Conservation (phyloP, 2,888 invertebrate species). For the Disparrhopalites patrizii region DNA sequence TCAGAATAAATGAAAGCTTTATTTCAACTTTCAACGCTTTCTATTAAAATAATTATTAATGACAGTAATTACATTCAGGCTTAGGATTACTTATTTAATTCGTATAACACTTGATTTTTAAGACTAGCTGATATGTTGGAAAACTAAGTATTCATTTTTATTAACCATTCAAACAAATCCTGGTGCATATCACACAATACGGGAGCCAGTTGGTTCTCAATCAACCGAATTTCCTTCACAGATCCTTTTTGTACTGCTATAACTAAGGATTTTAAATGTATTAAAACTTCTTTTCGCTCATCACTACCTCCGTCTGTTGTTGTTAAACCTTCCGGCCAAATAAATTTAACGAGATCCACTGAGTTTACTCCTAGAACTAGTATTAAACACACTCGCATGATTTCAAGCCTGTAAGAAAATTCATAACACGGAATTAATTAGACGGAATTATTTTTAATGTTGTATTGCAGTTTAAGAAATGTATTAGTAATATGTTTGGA, state of each 20-base stretch:
- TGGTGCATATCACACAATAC: slow-evolving; percentile 37
- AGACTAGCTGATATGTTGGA: too few species aligned
- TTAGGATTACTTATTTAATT: too few species aligned
- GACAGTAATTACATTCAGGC: too few species aligned
- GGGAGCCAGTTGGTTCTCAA: slow-evolving; percentile 35
- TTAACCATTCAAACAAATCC: slow-evolving; percentile 37
- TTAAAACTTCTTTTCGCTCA: slow-evolving; percentile 30
- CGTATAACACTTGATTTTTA: too few species aligned
- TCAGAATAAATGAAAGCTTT: too few species aligned
- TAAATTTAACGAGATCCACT: slow-evolving; percentile 40
- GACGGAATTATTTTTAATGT: background rate
- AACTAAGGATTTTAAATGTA: slow-evolving; percentile 44
- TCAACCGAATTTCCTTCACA: slow-evolving; percentile 35
- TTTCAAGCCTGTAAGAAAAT: slow-evolving; percentile 35
- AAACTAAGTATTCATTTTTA: slow-evolving; percentile 37
- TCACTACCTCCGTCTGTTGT: background rate
- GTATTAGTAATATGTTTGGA: background rate
- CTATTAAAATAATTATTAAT: too few species aligned
- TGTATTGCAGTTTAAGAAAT: background rate
- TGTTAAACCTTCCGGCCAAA: slow-evolving; percentile 37
- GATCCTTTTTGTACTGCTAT: slow-evolving; percentile 42
- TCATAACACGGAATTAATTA: background rate
- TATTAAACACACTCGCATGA: slow-evolving; percentile 41
- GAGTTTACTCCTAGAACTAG: slow-evolving; percentile 41
- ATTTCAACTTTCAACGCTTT: too few species aligned